phyloP scores from a whole-genome alignment of 2,797 vertebrate species.

The Lagodon rhomboides region DNA sequence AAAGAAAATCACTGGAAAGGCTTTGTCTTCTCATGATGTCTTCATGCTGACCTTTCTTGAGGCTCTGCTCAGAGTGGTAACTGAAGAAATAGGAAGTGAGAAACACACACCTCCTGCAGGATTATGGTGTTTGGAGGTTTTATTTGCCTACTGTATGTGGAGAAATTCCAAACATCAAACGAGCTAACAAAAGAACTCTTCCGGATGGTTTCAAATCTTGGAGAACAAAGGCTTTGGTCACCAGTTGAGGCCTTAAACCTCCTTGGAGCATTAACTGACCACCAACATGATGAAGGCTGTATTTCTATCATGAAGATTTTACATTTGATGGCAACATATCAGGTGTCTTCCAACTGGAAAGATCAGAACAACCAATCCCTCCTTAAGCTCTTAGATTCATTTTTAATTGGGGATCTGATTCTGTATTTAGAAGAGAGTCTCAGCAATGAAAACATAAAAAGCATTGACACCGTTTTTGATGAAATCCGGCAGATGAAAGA shows the following conservation, averaged over 20 bases:
- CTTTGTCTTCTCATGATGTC: background rate
- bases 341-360: constrained; percentile 56
- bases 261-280: background rate
- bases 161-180: background rate
- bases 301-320: constrained; percentile 52
- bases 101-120: background rate
- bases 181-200: constrained; percentile 7
- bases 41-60: constrained; percentile 35
- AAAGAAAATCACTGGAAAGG: background rate
- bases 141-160: constrained; percentile 16
- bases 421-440: constrained; percentile 13
- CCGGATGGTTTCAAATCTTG: constrained; percentile 14
- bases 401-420: background rate
- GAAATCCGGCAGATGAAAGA: constrained; percentile 45
- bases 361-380: constrained; percentile 3
- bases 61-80: constrained; percentile 11
- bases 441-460: background rate
- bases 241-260: constrained; percentile 7
- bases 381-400: background rate
- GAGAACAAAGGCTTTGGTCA: constrained; percentile 22
- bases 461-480: constrained; percentile 1
- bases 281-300: constrained; percentile 15
- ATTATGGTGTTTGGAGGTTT: constrained; percentile 13
- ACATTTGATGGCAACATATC: constrained; percentile 53
- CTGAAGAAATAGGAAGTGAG: constrained; percentile 1